Conservation (phyloP, 1,140 invertebrate genomes). For the Pseudobourletiella spinata region DNA sequence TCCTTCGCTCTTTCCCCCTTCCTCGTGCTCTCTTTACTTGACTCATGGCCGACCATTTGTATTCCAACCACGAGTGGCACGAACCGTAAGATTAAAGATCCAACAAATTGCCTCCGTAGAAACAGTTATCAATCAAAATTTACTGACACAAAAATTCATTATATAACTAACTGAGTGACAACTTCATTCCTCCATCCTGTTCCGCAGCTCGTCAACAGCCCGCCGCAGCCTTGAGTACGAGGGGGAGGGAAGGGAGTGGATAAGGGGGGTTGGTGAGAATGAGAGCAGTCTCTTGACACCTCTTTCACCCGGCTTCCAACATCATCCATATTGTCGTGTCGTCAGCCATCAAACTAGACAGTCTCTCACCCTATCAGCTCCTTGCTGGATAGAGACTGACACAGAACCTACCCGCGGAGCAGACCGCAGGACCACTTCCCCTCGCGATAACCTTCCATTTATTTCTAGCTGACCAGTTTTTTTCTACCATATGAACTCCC, state of each 20-base stretch:
- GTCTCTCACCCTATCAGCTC: not conserved
- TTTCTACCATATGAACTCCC: too few relatives aligned
- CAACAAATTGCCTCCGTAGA: conserved; percentile 35
- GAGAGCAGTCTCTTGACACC: not conserved
- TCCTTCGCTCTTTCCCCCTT: too few relatives aligned
- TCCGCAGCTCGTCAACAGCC: not conserved
- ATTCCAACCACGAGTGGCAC: conserved; percentile 23
- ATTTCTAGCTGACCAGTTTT: not conserved
- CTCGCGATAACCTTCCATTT: too few relatives aligned
- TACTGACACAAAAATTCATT: conserved; percentile 36
- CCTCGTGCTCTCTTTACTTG: too few relatives aligned
- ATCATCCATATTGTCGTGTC: not conserved
- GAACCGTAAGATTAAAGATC: conserved; percentile 35
- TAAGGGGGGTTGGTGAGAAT: not conserved
- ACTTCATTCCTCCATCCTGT: conserved; percentile 28
- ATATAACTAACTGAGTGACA: conserved; percentile 34
- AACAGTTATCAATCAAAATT: conserved; percentile 35
- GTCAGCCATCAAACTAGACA: not conserved
- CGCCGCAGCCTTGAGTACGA: not conserved
- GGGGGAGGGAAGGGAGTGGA: not conserved
- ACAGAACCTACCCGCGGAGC: not conserved
- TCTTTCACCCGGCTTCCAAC: not conserved
- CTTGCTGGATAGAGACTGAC: too few relatives aligned
- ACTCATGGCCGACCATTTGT: conserved; percentile 30
- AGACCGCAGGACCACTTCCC: too few relatives aligned